Evolutionary conservation across 2,113 vertebrate species (phyloP), one percentile per base, ranked within the genome.

Genomic region (Stegostoma tigrinum): DNA sequence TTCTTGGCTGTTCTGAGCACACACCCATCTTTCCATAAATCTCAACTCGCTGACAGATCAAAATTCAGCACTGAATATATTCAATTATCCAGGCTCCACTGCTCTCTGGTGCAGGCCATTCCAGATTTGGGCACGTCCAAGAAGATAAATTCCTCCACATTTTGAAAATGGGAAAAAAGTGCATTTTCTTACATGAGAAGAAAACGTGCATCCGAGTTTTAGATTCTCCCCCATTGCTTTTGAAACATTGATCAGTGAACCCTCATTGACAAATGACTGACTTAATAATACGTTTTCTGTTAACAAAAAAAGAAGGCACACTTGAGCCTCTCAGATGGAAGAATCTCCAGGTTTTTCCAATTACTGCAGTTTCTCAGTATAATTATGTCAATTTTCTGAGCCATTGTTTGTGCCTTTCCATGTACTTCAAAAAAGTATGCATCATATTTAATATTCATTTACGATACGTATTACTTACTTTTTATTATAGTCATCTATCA

Each of bases 401-500:
- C 87, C 52, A 55, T 30, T 90, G 27, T 15, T 61, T 61, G 27
- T 23, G 10, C 55, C n/a, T 93, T 21, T 7, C 90, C 55, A 93
- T n/a, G 23, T 90, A 14, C 34, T 90, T 61, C 5, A 17, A 61
- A 90, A 27, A 90, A 61, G 27, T 61, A 14, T 55, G 27, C 14
- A 90, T 30, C 34, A 89, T 27, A 30, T n/a, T 94, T 42, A 38
- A 68, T 3, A 72, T 72, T 17, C 2, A 70, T 2, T 14, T 72
- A 19, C 12, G 55, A 66, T 19, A 34, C 23, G 48, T 6, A 61
- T 86, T 42, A 97, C 98, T 98, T 96, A 99, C 99, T 99, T 99
- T 95, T 99, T 99, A 96, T 99, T 99, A 95, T 97, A 97, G 96
- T 98, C 97, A 97, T 99, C 97, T 93, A 99, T 98, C 95, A 99